These are phyloP conservation scores for Anthonomus grandis DNA, from an alignment of 1,140 invertebrate species.

Conservation along the genomic window DNA sequence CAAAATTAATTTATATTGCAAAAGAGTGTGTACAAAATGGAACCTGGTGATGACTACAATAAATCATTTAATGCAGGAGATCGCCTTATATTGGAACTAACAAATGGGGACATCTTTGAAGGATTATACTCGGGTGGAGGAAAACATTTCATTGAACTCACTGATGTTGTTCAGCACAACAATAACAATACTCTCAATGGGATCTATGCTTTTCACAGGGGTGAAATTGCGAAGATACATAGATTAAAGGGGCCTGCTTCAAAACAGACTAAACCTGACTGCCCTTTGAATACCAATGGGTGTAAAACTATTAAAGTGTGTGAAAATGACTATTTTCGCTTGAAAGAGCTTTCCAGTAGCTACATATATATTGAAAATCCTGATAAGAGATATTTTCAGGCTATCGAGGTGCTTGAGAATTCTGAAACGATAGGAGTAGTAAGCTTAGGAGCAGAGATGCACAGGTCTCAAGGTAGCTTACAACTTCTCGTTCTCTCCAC, in stretches of 20 bases:
- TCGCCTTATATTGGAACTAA: slow-evolving; percentile 20
- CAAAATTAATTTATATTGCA: too few relatives aligned
- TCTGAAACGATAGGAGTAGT: slow-evolving; percentile 26
- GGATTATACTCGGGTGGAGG: slow-evolving; percentile 24
- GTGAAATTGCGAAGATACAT: slow-evolving; percentile 24
- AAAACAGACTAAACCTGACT: background rate
- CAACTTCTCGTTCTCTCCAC: slow-evolving; percentile 20
- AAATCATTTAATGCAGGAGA: slow-evolving; percentile 16
- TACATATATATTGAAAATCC: slow-evolving; percentile 27
- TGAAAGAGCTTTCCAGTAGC: slow-evolving; percentile 22
- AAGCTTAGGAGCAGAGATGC: slow-evolving; percentile 21
- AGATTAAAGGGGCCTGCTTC: slow-evolving; percentile 8
- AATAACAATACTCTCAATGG: slow-evolving; percentile 23
- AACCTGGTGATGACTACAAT: too few relatives aligned
- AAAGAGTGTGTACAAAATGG: too few relatives aligned
- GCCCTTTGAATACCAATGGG: background rate
- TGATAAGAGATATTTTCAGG: slow-evolving; percentile 28
- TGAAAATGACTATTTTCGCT: slow-evolving; percentile 27
- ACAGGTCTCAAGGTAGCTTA: slow-evolving; percentile 11
- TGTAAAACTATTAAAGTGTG: slow-evolving; percentile 17
- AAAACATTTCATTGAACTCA: slow-evolving; percentile 21
- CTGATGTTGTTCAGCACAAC: slow-evolving; percentile 27
- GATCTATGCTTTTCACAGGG: slow-evolving; percentile 25
- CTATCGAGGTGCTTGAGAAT: slow-evolving; percentile 17
- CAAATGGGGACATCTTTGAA: slow-evolving; percentile 23